Evolutionary conservation across 2,113 vertebrate species (phyloP).

Genomic region (Trachemys scripta): DNA sequence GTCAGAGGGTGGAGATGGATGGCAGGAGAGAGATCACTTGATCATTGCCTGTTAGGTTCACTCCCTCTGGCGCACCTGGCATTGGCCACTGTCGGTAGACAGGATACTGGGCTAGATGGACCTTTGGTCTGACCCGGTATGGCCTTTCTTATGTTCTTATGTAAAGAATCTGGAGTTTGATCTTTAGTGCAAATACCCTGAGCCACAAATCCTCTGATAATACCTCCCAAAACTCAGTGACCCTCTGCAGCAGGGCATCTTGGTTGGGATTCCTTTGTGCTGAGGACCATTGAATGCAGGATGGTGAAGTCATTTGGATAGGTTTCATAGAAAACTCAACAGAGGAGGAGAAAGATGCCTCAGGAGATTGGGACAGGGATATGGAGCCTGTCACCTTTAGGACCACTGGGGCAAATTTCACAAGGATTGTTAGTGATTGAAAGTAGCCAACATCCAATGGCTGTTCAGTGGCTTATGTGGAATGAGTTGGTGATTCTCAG

Average conservation of each 20-base stretch:
- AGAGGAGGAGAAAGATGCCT: not conserved
- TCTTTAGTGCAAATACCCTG: conserved; percentile 30
- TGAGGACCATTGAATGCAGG: not conserved
- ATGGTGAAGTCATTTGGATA: not conserved
- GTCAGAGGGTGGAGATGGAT: too few relatives aligned
- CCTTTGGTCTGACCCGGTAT: too few relatives aligned
- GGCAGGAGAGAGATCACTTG: too few relatives aligned
- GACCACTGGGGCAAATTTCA: not conserved
- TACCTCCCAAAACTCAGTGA: not conserved
- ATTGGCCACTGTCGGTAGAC: too few relatives aligned
- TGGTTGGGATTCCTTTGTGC: not conserved
- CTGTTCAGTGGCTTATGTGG: not conserved
- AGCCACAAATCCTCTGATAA: not conserved
- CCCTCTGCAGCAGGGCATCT: fast-evolving
- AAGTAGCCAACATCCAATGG: fast-evolving
- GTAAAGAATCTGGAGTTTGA: not conserved
- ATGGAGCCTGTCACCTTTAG: not conserved
- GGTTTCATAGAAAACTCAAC: not conserved
- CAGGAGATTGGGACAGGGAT: not conserved
- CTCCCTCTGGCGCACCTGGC: too few relatives aligned
- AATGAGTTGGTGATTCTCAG: not conserved
- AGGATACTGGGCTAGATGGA: too few relatives aligned
- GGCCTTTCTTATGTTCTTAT: too few relatives aligned
- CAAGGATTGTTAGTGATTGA: not conserved
- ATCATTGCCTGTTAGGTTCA: too few relatives aligned